A percentile compares a stretch with the other conserved stretches of the same genome.
Conservation (phyloP, 2,113 vertebrate genomes). For the Sinocyclocheilus anshuiensis region DNA sequence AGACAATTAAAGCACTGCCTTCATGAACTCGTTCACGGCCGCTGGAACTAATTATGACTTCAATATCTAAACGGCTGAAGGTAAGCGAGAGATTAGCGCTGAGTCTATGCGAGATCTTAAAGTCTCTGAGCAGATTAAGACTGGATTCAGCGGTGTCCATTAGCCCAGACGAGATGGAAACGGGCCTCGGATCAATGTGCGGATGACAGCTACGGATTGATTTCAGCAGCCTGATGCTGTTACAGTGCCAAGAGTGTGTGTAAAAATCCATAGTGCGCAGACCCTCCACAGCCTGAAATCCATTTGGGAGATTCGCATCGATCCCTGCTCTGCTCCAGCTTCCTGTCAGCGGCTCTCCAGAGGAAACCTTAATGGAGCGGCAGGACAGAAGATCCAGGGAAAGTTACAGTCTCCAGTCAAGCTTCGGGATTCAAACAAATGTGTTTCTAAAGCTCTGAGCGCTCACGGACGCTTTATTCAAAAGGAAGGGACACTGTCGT, state of each 20-base stretch:
- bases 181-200: background rate
- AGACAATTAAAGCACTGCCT: background rate
- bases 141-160: background rate
- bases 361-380: slow-evolving; percentile 16
- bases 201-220: background rate
- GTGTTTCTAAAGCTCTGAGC: background rate
- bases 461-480: background rate
- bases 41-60: background rate
- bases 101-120: background rate
- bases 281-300: background rate
- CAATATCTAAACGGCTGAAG: background rate
- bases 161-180: slow-evolving; percentile 8
- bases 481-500: too few species aligned
- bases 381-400: background rate
- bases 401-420: background rate
- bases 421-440: background rate
- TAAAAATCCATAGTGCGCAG: slow-evolving; percentile 4
- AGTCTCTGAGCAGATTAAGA: slow-evolving; percentile 12
- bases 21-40: background rate
- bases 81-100: background rate
- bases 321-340: background rate
- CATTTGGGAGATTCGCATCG: background rate
- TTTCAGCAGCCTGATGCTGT: slow-evolving; percentile 4
- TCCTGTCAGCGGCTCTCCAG: background rate
- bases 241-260: background rate